phyloP scores from a whole-genome alignment of 2,888 invertebrate species.

The Lithophane leautieri region DNA sequence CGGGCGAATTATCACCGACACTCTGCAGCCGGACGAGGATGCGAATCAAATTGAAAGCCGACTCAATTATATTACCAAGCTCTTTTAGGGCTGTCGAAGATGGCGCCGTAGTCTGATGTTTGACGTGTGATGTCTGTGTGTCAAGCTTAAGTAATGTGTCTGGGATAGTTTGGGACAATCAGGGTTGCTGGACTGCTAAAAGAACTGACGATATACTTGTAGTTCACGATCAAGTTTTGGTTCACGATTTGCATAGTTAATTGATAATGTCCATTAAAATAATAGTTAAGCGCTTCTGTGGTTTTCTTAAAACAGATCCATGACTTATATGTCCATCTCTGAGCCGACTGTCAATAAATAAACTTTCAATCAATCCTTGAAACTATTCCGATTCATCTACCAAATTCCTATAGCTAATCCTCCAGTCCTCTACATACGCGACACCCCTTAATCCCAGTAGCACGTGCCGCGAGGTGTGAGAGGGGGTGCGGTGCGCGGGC shows the following conservation, averaged over 20 bases:
- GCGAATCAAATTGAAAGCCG: constrained; percentile 90
- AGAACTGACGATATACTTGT: neutral
- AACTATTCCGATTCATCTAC: constrained; percentile 2
- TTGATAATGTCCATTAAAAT: neutral
- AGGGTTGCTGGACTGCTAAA: neutral
- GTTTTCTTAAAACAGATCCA: neutral
- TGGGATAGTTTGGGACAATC: too few species aligned
- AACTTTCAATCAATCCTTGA: neutral
- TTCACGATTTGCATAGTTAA: neutral
- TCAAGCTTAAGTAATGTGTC: too few species aligned
- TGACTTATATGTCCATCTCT: neutral
- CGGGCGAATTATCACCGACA: constrained; percentile 90
- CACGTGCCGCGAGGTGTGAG: constrained; percentile 79
- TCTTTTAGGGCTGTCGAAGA: constrained; percentile 80
- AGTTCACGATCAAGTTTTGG: neutral
- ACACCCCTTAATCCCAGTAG: constrained; percentile 83
- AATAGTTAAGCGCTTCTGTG: too few species aligned
- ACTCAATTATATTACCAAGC: constrained; percentile 88
- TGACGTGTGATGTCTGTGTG: neutral
- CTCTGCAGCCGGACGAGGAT: constrained; percentile 85
- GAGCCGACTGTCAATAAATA: neutral
- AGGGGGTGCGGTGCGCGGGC: constrained; percentile 70
- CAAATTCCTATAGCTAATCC: constrained; percentile 38
- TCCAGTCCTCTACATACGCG: constrained; percentile 60
- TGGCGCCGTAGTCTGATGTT: constrained; percentile 8